Evolutionary conservation across 1,140 invertebrate species (phyloP), one percentile per base, ranked within the genome.

Genomic region (Cecropterus lyciades): DNA sequence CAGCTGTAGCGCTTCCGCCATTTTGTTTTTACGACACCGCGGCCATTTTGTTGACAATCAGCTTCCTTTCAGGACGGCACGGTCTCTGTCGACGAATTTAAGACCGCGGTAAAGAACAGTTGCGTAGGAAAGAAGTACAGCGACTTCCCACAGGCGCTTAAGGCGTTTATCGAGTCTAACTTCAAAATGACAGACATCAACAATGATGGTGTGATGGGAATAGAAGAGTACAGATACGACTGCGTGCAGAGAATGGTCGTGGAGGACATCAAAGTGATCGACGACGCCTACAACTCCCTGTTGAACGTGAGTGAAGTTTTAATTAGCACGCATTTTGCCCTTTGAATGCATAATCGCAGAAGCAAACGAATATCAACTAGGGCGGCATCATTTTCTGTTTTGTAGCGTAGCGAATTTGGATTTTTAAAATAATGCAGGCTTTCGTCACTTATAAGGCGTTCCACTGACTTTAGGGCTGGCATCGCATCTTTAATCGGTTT

Each of bases 151-250:
- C 95, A 95, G 83, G 95, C 95, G 0, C 95, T 96, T 95, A 96
- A 95, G 77, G 95, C 96, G 82, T 97, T 97, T 77, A 97, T 97
- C 77, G 96, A 96, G 78, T 95, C 95, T 48, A 96, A 96, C 84
- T 97, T 97, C 80, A 95, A 95, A 74, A 93, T 96, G 87, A 94
- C 97, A 24, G 96, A 97, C 72, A 93, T 97, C 30, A 96, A 97
- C 76, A 94, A 94, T 62, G 96, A 97, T 76, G 96, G 96, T 3
- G 92, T 96, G 4, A 94, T 97, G 46, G 95, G 94, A 20, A 90
- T 96, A 0, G 96, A 97, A 48, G 96, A 97, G 92, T 97, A 95
- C 90, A 94, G 96, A 70, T 96, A 96, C 76, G 96, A 96, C 84
- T 96, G 96, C 73, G 95, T 97, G 17, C 94, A 95, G 57, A 94